Evolutionary conservation across 2,113 vertebrate genomes (phyloP), one percentile per base, ranked within the genome.

Genomic region (Ceyx margarethae): DNA sequence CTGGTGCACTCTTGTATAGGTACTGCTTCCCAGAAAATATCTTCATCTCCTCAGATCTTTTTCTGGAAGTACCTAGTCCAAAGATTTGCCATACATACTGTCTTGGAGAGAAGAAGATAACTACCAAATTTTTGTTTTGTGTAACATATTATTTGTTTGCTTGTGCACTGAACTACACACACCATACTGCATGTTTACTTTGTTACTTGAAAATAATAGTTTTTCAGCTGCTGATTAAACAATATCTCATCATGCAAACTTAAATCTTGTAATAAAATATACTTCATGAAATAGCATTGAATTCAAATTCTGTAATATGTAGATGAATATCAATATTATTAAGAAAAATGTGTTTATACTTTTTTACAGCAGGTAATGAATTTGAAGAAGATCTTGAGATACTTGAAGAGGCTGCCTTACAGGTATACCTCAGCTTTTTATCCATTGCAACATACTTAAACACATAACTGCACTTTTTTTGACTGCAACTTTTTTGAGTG

Each of bases 311-410:
- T 50, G 5, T n/a, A 25, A 17, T 66, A 18, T 5, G 3, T 61
- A 58, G 18, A 29, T 88, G 76, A 79, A n/a, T 87, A 13, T 51
- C 22, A 31, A 1, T 87, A 33, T 33, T 72, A 60, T 35, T 86
- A n/a, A 9, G 17, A 43, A 71, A 53, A 62, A 19, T 13, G 3
- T 62, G 20, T 71, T 65, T 9, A 8, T 85, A 7, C 37, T 37
- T 90, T 98, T 96, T 94, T 65, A 80, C 67, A 97, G 87, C 85
- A 99, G 99, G 99, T 81, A 99, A 98, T 95, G 99, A 99, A 94
- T 95, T 99, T 91, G 99, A 99, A 79, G 99, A 99, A 95, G 99
- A 99, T 96, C 98, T 99, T 94, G 99, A 99, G 96, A 99, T 99
- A 96, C 98, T 99, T 85, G 99, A 99, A 92, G 99, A 99, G 91